Conservation (phyloP, 2,888 invertebrate species). For the Belgica antarctica region DNA sequence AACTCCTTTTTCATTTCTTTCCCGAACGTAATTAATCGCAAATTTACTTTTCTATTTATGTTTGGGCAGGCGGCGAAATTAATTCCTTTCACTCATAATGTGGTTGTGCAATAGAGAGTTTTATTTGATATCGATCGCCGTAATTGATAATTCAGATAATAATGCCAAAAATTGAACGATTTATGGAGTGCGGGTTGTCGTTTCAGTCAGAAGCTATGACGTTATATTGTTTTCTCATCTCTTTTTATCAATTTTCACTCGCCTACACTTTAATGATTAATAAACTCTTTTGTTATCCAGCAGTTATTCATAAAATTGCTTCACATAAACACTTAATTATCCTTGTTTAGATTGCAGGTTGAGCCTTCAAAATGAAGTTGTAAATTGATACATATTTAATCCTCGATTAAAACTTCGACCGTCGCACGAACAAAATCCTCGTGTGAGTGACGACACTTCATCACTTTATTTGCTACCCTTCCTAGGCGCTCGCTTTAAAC, state of each 20-base stretch:
- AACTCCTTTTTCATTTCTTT: neutral
- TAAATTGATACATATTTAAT: neutral
- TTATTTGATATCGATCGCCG: neutral
- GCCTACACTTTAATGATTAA: neutral
- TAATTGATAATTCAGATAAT: neutral
- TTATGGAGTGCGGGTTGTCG: too few relatives aligned
- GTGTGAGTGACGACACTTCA: too few relatives aligned
- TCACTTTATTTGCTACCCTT: neutral
- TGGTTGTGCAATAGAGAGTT: neutral
- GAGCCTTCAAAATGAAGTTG: neutral
- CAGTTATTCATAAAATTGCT: neutral
- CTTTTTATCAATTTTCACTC: neutral
- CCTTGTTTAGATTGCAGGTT: neutral
- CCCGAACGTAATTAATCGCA: neutral
- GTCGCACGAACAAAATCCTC: too few relatives aligned
- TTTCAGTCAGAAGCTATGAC: too few relatives aligned
- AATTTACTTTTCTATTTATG: neutral
- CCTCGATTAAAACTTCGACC: slow-evolving; percentile 6
- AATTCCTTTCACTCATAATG: slow-evolving; percentile 13
- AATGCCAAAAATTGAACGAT: neutral
- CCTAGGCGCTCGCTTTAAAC: too few relatives aligned
- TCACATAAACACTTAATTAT: slow-evolving; percentile 4
- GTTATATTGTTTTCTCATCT: neutral
- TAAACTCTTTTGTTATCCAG: neutral
- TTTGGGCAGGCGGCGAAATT: neutral